A percentile compares a stretch with the other conserved stretches of the same genome.
Conservation (phyloP, 2,797 vertebrate genomes). For the Spea hammondii region DNA sequence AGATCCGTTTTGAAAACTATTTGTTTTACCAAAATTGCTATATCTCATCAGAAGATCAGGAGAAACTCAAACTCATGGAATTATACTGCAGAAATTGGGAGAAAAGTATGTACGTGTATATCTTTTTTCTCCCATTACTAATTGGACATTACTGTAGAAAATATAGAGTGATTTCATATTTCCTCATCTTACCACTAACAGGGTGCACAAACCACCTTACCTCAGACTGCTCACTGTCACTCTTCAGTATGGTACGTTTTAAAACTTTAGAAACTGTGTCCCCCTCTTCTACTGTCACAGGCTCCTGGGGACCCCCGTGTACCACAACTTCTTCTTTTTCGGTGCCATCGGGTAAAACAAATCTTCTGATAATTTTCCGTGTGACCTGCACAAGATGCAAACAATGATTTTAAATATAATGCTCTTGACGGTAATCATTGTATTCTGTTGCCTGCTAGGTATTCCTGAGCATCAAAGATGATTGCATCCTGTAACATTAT, state of each 20-base stretch:
- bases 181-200: too few relatives aligned
- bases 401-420: too few relatives aligned
- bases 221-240: slow-evolving; percentile 80
- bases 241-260: slow-evolving; percentile 86
- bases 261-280: slow-evolving; percentile 86
- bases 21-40: too few relatives aligned
- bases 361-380: slow-evolving; percentile 87
- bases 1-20: too few relatives aligned
- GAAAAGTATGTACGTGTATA: too few relatives aligned
- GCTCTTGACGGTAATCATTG: background rate
- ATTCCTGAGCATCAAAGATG: too few relatives aligned
- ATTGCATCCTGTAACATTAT: too few relatives aligned
- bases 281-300: slow-evolving; percentile 75
- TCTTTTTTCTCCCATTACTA: background rate
- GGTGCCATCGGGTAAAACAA: slow-evolving; percentile 77
- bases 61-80: background rate
- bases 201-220: slow-evolving; percentile 60
- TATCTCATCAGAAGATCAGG: too few relatives aligned
- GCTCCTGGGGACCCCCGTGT: slow-evolving; percentile 78
- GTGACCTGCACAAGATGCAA: slow-evolving; percentile 73
- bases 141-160: background rate
- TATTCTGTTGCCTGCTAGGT: background rate
- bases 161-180: background rate
- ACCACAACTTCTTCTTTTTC: slow-evolving; percentile 82
- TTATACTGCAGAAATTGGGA: background rate